Evolutionary conservation across 37 sponge, comb jelly and placozoan genomes (phyloP).

Genomic region (Oopsacas minuta): DNA sequence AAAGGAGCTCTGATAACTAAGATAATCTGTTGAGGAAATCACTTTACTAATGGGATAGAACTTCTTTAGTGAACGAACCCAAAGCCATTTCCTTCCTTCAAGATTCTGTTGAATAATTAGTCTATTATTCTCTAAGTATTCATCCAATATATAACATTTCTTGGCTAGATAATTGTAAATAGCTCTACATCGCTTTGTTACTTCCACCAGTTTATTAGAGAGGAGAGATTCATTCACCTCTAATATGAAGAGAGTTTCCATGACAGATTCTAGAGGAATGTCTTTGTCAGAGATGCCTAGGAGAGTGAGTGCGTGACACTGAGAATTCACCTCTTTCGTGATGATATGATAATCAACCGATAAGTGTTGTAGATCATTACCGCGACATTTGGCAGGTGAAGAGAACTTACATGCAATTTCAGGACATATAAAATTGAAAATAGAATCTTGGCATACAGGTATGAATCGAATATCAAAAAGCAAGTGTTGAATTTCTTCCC

Average conservation of each 20-base stretch:
- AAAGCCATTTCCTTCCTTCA: background rate
- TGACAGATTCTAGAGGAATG: background rate
- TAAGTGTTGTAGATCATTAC: background rate
- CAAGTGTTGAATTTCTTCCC: background rate
- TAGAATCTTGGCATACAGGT: background rate
- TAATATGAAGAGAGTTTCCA: background rate
- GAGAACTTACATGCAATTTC: background rate
- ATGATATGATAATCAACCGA: background rate
- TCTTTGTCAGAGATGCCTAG: conserved; percentile 1
- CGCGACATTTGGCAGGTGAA: background rate
- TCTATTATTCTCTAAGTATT: background rate
- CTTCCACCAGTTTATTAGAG: background rate
- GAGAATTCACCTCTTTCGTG: background rate
- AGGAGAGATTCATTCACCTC: background rate
- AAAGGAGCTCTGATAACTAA: background rate
- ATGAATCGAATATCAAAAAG: background rate
- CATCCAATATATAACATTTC: background rate
- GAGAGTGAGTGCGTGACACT: background rate
- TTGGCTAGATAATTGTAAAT: background rate
- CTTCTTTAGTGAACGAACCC: background rate
- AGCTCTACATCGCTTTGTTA: background rate
- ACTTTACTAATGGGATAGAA: background rate
- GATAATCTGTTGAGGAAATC: background rate
- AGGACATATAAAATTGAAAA: background rate
- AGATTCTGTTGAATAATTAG: background rate